Conservation (phyloP, 2,797 vertebrate genomes). For the Cossypha polioptera region DNA sequence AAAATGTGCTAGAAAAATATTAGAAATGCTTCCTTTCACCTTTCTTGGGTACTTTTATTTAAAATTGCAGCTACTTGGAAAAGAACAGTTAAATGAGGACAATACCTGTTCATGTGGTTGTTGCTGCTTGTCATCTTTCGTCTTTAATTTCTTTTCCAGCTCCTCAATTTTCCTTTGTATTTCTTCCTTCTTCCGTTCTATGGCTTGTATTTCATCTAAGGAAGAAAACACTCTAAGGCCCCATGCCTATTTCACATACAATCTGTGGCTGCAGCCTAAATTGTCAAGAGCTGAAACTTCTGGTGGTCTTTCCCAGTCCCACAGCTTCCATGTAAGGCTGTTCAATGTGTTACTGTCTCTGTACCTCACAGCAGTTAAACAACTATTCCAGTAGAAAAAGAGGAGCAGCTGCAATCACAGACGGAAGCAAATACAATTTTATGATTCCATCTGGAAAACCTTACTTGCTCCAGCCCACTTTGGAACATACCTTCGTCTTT, state of each 20-base stretch:
- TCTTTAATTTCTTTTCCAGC: constrained; percentile 74
- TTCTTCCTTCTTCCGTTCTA: constrained; percentile 72
- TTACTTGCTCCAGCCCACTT: neutral
- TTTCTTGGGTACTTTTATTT: neutral
- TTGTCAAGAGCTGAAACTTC: neutral
- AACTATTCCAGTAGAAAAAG: neutral
- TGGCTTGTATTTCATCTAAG: constrained; percentile 73
- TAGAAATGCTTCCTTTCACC: neutral
- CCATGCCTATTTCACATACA: neutral
- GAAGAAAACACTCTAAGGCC: neutral
- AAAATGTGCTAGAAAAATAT: neutral
- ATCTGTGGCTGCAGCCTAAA: neutral
- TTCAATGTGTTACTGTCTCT: neutral
- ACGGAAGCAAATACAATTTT: neutral
- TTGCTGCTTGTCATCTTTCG: constrained; percentile 41
- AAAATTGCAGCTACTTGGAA: neutral
- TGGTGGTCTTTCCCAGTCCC: neutral
- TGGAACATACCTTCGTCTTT: constrained; percentile 66
- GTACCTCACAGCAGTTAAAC: neutral
- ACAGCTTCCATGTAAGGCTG: neutral
- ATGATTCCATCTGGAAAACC: neutral
- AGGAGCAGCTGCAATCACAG: neutral
- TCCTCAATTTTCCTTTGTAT: constrained; percentile 77
- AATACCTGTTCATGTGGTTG: constrained; percentile 56
- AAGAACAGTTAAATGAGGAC: neutral